Percentiles rank a stretch among this genome's conserved stretches.
Conservation (phyloP, 2,113 vertebrate genomes). For the Lutjanus erythropterus region DNA sequence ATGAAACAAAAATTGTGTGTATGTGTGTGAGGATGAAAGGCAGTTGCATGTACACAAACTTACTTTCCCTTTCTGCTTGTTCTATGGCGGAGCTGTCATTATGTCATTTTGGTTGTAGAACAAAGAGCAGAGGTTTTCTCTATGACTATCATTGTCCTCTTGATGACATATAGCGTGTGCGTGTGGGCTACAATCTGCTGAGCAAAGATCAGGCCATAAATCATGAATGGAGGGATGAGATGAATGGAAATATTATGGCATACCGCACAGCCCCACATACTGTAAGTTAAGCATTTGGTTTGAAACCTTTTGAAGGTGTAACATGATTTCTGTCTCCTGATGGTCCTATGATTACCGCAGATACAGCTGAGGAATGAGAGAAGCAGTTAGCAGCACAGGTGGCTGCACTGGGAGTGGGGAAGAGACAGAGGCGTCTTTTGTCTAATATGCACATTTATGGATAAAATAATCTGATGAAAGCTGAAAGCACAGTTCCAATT, state of each 20-base stretch:
- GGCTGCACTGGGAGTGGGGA: slow-evolving; percentile 25
- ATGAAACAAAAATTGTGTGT: slow-evolving; percentile 68
- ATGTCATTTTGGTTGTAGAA: slow-evolving; percentile 73
- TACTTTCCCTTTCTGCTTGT: slow-evolving; percentile 59
- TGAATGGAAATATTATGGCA: slow-evolving; percentile 57
- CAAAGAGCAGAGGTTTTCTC: slow-evolving; percentile 67
- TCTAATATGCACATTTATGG: slow-evolving; percentile 41
- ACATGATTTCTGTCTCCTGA: slow-evolving; percentile 55
- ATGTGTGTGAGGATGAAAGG: slow-evolving; percentile 56
- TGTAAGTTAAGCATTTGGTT: slow-evolving; percentile 46
- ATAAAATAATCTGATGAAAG: slow-evolving; percentile 51
- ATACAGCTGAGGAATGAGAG: slow-evolving; percentile 46
- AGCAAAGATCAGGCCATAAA: slow-evolving; percentile 60
- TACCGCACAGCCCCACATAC: slow-evolving; percentile 28
- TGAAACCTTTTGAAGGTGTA: slow-evolving; percentile 67
- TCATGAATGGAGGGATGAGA: slow-evolving; percentile 50
- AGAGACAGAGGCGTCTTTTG: slow-evolving; percentile 69
- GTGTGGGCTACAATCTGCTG: slow-evolving; percentile 61
- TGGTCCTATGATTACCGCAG: slow-evolving; percentile 54
- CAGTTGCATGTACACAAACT: slow-evolving; percentile 27
- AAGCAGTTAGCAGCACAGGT: slow-evolving; percentile 57
- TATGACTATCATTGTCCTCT: slow-evolving; percentile 74
- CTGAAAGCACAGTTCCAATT: slow-evolving; percentile 54
- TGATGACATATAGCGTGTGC: slow-evolving; percentile 54
- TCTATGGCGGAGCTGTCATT: slow-evolving; percentile 71